Evolutionary conservation across 2,888 invertebrate genomes (phyloP).

Genomic region (Synergus laeviventris): DNA sequence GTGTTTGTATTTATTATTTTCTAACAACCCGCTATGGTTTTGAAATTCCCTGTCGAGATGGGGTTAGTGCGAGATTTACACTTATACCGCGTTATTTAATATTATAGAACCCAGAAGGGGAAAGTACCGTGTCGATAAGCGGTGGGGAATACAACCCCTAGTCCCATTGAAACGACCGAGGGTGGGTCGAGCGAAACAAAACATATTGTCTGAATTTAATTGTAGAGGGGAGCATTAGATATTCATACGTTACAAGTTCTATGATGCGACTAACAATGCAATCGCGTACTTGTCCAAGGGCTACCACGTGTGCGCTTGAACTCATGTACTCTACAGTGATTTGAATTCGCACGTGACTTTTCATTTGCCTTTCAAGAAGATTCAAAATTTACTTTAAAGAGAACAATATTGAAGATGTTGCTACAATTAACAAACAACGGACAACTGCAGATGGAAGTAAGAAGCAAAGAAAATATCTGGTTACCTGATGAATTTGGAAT

Average conservation of each 20-base stretch:
- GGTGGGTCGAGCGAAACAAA: slow-evolving; percentile 69
- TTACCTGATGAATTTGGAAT: background rate
- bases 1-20: background rate
- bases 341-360: slow-evolving; percentile 30
- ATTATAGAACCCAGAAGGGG: slow-evolving; percentile 50
- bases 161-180: slow-evolving; percentile 52
- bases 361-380: slow-evolving; percentile 15
- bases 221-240: slow-evolving; percentile 73
- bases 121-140: slow-evolving; percentile 53
- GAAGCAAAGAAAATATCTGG: no score
- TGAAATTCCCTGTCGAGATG: slow-evolving; percentile 28
- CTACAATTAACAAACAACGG: background rate
- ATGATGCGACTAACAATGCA: slow-evolving; percentile 69
- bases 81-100: slow-evolving; percentile 64
- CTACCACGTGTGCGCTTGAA: slow-evolving; percentile 46
- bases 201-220: slow-evolving; percentile 76
- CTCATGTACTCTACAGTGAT: slow-evolving; percentile 7
- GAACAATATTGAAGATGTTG: background rate
- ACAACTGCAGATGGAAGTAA: background rate
- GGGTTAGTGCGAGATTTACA: slow-evolving; percentile 67
- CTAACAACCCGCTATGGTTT: slow-evolving; percentile 28
- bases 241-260: slow-evolving; percentile 74
- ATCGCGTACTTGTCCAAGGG: slow-evolving; percentile 44
- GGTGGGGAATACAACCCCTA: slow-evolving; percentile 49
- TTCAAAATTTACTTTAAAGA: slow-evolving; percentile 13